Evolutionary conservation across 2,113 vertebrate species (phyloP).

Genomic region (Apeltes quadracus): DNA sequence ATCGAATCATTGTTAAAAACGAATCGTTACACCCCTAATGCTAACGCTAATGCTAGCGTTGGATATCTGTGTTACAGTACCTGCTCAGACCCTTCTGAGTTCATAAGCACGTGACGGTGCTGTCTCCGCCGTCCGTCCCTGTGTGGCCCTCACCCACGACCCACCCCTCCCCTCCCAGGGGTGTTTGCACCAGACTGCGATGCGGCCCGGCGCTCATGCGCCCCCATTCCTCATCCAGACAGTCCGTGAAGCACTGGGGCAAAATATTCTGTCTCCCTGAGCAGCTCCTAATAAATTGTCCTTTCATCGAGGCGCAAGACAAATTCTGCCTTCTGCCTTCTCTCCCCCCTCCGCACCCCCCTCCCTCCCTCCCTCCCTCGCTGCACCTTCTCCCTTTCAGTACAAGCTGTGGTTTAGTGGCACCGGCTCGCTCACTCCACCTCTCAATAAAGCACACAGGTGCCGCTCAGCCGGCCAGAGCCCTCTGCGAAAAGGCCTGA

Average conservation of each 20-base stretch:
- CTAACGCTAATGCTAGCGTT: too few relatives aligned
- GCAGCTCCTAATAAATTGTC: slow-evolving; percentile 93
- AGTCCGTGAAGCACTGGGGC: slow-evolving; percentile 87
- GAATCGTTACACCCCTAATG: too few relatives aligned
- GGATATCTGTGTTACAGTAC: too few relatives aligned
- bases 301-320: slow-evolving; percentile 89
- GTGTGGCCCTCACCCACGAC: slow-evolving; percentile 47
- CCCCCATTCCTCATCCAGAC: slow-evolving; percentile 90
- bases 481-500: slow-evolving; percentile 15
- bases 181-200: slow-evolving; percentile 48
- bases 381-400: slow-evolving; percentile 20
- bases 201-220: slow-evolving; percentile 81
- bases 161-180: slow-evolving; percentile 51
- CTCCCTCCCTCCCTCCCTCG: slow-evolving; percentile 7
- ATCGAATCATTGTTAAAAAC: too few relatives aligned
- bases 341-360: slow-evolving; percentile 1
- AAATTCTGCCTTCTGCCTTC: slow-evolving; percentile 86
- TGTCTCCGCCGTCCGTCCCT: background rate
- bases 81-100: background rate
- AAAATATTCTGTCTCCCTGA: slow-evolving; percentile 91
- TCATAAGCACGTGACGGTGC: background rate
- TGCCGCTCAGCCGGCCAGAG: slow-evolving; percentile 27
- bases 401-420: slow-evolving; percentile 52
- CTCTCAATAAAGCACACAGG: slow-evolving; percentile 54
- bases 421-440: slow-evolving; percentile 62